Evolutionary conservation across 30 jellyfish, hydroid and myxozoan species (phyloP), one percentile per base, ranked within the genome.

Genomic region (Cassiopea xamachana): DNA sequence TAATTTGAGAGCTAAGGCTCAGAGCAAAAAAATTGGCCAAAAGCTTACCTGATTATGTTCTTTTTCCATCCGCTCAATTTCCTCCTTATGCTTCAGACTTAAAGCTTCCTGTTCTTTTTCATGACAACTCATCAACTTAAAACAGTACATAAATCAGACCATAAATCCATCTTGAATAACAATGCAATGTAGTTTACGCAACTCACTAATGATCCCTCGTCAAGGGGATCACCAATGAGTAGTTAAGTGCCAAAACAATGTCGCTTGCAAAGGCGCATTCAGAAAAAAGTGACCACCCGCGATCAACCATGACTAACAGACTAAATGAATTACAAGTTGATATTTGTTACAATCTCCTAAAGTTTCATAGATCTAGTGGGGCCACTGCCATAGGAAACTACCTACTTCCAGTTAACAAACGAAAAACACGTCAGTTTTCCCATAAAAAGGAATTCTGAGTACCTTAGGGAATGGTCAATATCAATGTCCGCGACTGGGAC

Each of bases 21-120:
- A 3, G 64, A 27, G 39, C 39, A 27, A 27, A 27, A 27, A 55
- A 55, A 10, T 6, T 55, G 12, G 64, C 64, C 64, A 55, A 55
- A 55, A 39, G 80, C 79, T 17, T 12, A 92, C 98, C 93, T 86
- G 85, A 58, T 80, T 86, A 10, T 83, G 92, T 46, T 92, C 98
- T 60, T 73, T 82, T 43, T 78, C 93, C 98, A 92, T 87, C 48
- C 92, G 19, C 64, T 92, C 94, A 1, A 75, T 55, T 49, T 83
- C 98, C 81, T 92, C 94, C 50, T 80, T 93, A 50, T 92, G 98
- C 69, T 87, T 92, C 13, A 59, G 59, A 50, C 76, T 62, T 27
- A 92, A 78, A 16, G 71, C 88, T 49, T 92, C 94, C 82, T 69
- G 83, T 68, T 86, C 96, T 17, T 67, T 87, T 1, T 87, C 94